Evolutionary conservation across 2,797 vertebrate genomes (phyloP), one percentile per base, ranked within the genome.

Genomic region (Percopsis omiscomaycus): DNA sequence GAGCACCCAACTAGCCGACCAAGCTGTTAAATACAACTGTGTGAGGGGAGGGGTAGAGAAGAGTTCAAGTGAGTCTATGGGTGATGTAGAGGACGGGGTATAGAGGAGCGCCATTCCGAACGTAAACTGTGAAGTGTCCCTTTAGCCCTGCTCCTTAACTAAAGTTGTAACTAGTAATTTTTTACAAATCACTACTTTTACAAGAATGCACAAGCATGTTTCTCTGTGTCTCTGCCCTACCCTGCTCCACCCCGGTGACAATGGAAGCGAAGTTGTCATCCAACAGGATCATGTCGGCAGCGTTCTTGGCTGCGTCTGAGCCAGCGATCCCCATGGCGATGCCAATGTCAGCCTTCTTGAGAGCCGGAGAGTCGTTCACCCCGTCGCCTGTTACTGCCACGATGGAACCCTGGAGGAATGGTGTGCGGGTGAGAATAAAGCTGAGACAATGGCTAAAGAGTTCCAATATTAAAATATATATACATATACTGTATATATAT

Each of bases 181-280:
- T 32, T 22, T 22, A 22, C 22, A 22, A 22, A 22, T 22, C 22
- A 22, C 1, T 22, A 22, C 22, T 22, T 22, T 22, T 22, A 22
- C 22, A 22, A 22, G 22, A 32, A 32, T 32, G 5, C 30, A 32
- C 30, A 32, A 32, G 30, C 5, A 32, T 32, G 30, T 32, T 22
- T 22, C 30, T 32, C 30, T 55, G 15, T 55, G 27, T 37, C 29
- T 55, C 29, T 55, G 32, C 13, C 6, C 42, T 46, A 8, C 94
- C 94, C 55, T 95, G 93, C 69, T 95, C 94, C 45, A 95, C 94
- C 58, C 94, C 94, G 0, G 94, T 95, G 77, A 95, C 94, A 5
- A 95, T 94, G 63, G 94, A 94, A 22, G 94, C 93, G 13, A 94
- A 95, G 87, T 95, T 95, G 86, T 95, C 94, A 0, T 95, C 94